Percentiles rank a stretch among this genome's conserved stretches.
Conservation (phyloP, 2,113 vertebrate species). For the Meles meles region DNA sequence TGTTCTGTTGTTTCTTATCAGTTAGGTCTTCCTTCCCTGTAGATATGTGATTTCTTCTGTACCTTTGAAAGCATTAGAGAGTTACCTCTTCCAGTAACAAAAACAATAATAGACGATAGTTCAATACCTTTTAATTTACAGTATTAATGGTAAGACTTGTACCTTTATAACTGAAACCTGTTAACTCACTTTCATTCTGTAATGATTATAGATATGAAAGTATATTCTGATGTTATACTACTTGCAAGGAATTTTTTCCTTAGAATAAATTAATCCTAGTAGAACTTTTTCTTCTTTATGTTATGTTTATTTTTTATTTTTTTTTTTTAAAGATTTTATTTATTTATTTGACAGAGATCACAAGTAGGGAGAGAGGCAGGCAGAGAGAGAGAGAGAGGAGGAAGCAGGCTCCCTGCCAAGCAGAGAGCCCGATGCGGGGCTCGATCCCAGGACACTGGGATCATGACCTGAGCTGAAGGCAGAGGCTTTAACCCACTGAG, state of each 20-base stretch:
- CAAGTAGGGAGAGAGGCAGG: not conserved
- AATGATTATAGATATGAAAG: not conserved
- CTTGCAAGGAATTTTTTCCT: conserved; percentile 19
- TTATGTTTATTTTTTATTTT: not conserved
- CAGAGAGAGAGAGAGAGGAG: too few species aligned
- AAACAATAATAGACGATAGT: not conserved
- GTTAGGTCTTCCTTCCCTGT: not conserved
- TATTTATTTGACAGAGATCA: not conserved
- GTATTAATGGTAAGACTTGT: not conserved
- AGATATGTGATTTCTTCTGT: not conserved
- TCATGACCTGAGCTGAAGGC: too few species aligned
- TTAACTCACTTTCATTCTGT: not conserved
- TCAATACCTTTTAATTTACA: conserved; percentile 18
- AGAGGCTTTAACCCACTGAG: too few species aligned
- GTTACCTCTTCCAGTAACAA: not conserved
- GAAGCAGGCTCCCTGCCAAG: too few species aligned
- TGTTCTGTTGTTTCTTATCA: not conserved
- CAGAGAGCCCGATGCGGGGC: too few species aligned
- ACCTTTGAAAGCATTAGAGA: not conserved
- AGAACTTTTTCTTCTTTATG: not conserved
- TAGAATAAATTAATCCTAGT: conserved; percentile 41
- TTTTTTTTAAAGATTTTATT: not conserved
- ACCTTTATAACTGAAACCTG: not conserved
- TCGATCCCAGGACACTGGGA: too few species aligned
- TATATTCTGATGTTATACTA: not conserved